phyloP scores from a whole-genome alignment of 2,113 vertebrate species.

The Malurus cyaneus region DNA sequence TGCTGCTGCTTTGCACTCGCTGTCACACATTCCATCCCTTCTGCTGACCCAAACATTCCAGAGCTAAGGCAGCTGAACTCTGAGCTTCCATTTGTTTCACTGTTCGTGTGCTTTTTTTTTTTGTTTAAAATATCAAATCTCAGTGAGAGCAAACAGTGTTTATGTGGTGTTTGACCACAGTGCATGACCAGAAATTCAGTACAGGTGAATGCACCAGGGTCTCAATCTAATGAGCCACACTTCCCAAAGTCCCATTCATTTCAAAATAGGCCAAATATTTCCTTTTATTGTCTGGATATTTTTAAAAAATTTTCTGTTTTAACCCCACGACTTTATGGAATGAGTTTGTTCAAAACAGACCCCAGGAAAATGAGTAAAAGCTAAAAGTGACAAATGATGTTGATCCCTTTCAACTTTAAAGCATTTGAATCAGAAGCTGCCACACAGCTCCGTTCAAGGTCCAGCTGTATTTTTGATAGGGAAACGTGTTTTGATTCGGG shows the following conservation, averaged over 20 bases:
- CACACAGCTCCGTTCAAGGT: neutral
- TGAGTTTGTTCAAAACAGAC: neutral
- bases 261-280: neutral
- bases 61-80: neutral
- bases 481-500: slow-evolving; percentile 30
- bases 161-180: neutral
- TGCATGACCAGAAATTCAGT: neutral
- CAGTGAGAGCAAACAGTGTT: neutral
- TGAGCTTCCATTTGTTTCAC: neutral
- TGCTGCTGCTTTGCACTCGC: neutral
- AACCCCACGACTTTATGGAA: neutral
- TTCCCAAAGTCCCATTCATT: neutral
- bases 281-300: neutral
- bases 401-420: neutral
- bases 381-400: neutral
- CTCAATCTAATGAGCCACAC: neutral
- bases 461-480: neutral
- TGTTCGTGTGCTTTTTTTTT: neutral
- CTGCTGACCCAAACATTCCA: neutral
- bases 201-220: neutral
- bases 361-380: neutral
- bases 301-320: neutral
- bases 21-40: neutral
- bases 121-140: neutral
- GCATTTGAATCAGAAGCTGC: neutral